Conservation (phyloP, 2,888 invertebrate genomes). For the Synanthedon tipuliformis region DNA sequence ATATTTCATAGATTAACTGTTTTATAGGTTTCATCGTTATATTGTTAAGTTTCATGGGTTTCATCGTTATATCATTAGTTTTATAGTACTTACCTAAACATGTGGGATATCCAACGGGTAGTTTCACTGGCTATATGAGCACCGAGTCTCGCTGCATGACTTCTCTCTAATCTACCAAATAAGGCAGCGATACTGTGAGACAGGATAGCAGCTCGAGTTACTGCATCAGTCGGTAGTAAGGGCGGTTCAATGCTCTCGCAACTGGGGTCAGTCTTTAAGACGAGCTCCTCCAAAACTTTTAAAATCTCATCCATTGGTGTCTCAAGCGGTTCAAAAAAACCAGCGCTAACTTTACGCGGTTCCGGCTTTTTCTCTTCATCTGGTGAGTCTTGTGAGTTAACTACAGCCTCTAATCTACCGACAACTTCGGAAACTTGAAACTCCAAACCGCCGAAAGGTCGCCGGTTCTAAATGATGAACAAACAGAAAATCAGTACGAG, state of each 20-base stretch:
- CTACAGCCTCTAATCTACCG: constrained; percentile 76
- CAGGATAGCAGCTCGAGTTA: constrained; percentile 74
- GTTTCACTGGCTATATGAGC: constrained; percentile 87
- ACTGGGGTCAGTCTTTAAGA: constrained; percentile 72
- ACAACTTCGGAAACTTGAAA: constrained; percentile 81
- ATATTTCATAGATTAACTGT: constrained; percentile 9
- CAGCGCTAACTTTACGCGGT: constrained; percentile 60
- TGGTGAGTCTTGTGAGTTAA: constrained; percentile 49
- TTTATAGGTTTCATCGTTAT: not conserved
- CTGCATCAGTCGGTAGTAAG: constrained; percentile 73
- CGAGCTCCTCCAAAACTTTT: constrained; percentile 68
- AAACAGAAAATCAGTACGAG: constrained; percentile 16
- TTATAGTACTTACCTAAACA: constrained; percentile 75
- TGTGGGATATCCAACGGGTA: constrained; percentile 86
- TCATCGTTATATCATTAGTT: not conserved
- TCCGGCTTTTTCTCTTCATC: constrained; percentile 51
- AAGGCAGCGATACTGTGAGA: constrained; percentile 92
- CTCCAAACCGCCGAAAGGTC: constrained; percentile 74
- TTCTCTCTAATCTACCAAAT: constrained; percentile 83
- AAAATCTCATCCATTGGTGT: constrained; percentile 73
- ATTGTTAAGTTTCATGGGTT: too few relatives aligned
- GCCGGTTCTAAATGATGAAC: constrained; percentile 65
- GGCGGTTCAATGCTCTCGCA: constrained; percentile 73
- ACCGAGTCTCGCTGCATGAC: constrained; percentile 82
- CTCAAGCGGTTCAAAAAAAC: constrained; percentile 67